Percentiles rank a stretch among this genome's conserved stretches.
These are phyloP conservation scores for Dyspetes luteomarginatus DNA, from an alignment of 2,888 invertebrate genomes.

Conservation along the genomic window DNA sequence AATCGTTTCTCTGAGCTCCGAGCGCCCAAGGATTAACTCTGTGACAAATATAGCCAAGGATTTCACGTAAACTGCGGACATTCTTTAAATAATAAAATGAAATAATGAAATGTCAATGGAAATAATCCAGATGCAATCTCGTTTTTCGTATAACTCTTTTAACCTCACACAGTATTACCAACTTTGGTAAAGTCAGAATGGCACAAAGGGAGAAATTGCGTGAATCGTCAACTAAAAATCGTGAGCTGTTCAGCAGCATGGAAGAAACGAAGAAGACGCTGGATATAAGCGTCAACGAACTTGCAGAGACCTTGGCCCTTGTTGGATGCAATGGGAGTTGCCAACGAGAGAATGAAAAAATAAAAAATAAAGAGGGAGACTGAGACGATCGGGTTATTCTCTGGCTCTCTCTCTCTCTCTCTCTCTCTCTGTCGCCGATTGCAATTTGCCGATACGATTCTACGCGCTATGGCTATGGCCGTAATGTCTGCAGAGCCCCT, in stretches of 20 bases:
- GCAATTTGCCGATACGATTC: slow-evolving; percentile 82
- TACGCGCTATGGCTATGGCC: slow-evolving; percentile 76
- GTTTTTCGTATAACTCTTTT: too few relatives aligned
- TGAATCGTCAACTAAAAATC: slow-evolving; percentile 23
- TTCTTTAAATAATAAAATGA: slow-evolving; percentile 79
- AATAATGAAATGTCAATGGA: too few relatives aligned
- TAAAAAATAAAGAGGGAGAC: too few relatives aligned
- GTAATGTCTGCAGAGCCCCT: slow-evolving; percentile 51
- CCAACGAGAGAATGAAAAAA: slow-evolving; percentile 31
- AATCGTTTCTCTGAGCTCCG: slow-evolving; percentile 42
- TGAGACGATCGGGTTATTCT: slow-evolving; percentile 44
- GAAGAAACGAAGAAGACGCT: background rate
- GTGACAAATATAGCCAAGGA: slow-evolving; percentile 76
- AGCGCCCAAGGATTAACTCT: slow-evolving; percentile 57
- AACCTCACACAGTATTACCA: too few relatives aligned
- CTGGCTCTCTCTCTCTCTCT: slow-evolving; percentile 43
- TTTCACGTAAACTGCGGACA: slow-evolving; percentile 72
- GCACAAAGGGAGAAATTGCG: too few relatives aligned
- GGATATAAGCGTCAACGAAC: slow-evolving; percentile 62
- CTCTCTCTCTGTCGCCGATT: slow-evolving; percentile 78
- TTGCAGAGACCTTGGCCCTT: slow-evolving; percentile 63
- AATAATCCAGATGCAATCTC: too few relatives aligned
- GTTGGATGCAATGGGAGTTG: slow-evolving; percentile 55
- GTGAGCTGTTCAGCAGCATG: slow-evolving; percentile 14
- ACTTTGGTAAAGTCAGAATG: too few relatives aligned